Base-by-base conservation (phyloP, 1,140 invertebrate genomes). In the Antheraea pernyi region DNA sequence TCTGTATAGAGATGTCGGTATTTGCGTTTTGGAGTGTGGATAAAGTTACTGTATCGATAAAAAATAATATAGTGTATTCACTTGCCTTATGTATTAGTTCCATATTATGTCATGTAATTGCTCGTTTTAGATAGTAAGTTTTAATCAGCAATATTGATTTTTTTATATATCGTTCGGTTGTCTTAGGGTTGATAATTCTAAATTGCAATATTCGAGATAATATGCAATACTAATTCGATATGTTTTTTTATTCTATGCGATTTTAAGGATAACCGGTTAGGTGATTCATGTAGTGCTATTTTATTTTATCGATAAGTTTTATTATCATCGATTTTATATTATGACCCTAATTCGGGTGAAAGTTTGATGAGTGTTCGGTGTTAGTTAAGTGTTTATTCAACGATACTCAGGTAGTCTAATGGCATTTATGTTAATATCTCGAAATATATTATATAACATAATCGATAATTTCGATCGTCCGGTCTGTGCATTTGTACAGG, bases 21-120 rank as follows among this genome's bases (percentile, higher is more conserved):
- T 22, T 65, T 65, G 19, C 39, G 19, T 65, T 46, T 48, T 53
- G 0, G 16, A 13, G 74, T 78, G 71, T 76, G 72, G 16, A 80
- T 77, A 77, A 70, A 72, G 66, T 67, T 75, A 76, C 68, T 68
- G 59, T 72, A 71, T 72, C 71, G 60, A 73, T n/a, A 74, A 73
- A 42, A 53, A n/a, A 53, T 42, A 65, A 72, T 66, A 71, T 64
- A 71, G 77, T 78, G 68, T 72, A 80, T 78, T 79, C 79, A 82
- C 81, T 84, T 83, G 84, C 84, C 82, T 86, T 84, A 81, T 80
- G 73, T 76, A 77, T 77, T 68, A 74, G 73, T 74, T 71, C 77
- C 72, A 67, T 71, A 78, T 73, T 53, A 67, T 83, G 74, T 78
- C 76, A 65, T 83, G 79, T 86, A 84, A 81, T 86, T 79, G 84